Percentiles rank a stretch among this genome's conserved stretches.
phyloP scores from a whole-genome alignment of 2,113 vertebrate genomes.

The Scophthalmus maximus region DNA sequence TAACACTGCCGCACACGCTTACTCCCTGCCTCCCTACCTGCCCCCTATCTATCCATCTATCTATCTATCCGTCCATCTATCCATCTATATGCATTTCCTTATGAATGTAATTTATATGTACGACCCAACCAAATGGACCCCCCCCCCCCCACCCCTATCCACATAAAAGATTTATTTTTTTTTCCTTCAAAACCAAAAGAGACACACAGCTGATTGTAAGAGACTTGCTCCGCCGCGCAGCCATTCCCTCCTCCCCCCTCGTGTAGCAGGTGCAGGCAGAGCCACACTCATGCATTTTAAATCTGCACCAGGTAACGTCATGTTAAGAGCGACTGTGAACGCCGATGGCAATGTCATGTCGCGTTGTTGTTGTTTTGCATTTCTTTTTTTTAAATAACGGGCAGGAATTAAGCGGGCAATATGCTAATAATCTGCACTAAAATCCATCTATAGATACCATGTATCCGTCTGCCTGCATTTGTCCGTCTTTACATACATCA shows the following conservation, averaged over 20 bases:
- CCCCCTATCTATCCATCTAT: slow-evolving; percentile 7
- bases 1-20: slow-evolving; percentile 69
- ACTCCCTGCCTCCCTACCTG: slow-evolving; percentile 18
- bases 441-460: neutral
- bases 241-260: neutral
- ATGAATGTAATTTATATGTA: slow-evolving; percentile 73
- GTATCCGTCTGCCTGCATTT: neutral
- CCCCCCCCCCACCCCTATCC: slow-evolving; percentile 61
- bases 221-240: slow-evolving; percentile 47
- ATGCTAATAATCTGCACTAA: neutral
- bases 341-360: slow-evolving; percentile 1
- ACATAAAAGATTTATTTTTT: slow-evolving; percentile 71
- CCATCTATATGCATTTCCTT: slow-evolving; percentile 36
- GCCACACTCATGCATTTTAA: slow-evolving; percentile 59
- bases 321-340: slow-evolving; percentile 35
- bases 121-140: slow-evolving; percentile 70
- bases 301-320: slow-evolving; percentile 32
- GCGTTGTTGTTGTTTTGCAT: slow-evolving; percentile 25
- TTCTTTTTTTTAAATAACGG: slow-evolving; percentile 30
- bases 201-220: slow-evolving; percentile 68
- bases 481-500: neutral
- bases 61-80: slow-evolving; percentile 7
- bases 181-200: slow-evolving; percentile 67
- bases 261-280: slow-evolving; percentile 58
- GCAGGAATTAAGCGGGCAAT: neutral